phyloP scores from a whole-genome alignment of 2,888 invertebrate species.

The Eurois occulta region DNA sequence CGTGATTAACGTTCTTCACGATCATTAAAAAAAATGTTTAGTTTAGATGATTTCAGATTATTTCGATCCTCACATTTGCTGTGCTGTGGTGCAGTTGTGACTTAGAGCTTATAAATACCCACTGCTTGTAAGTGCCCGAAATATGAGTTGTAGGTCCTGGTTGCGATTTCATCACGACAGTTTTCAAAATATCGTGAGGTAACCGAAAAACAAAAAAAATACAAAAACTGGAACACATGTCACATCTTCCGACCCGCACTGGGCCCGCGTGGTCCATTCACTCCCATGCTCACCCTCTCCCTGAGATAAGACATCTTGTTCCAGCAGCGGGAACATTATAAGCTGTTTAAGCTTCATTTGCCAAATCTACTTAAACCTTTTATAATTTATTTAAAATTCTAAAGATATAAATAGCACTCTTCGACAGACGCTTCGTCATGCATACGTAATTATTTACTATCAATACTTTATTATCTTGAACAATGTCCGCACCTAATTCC shows the following conservation, averaged over 20 bases:
- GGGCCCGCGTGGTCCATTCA: neutral
- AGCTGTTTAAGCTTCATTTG: neutral
- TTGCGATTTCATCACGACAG: neutral
- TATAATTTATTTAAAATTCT: neutral
- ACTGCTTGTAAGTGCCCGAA: too few relatives aligned
- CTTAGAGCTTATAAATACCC: too few relatives aligned
- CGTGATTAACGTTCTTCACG: neutral
- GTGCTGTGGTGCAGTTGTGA: neutral
- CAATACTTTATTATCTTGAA: constrained; percentile 31
- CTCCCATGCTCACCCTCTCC: neutral
- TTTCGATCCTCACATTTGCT: neutral
- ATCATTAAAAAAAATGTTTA: neutral
- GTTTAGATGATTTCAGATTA: neutral
- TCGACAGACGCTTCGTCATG: constrained; percentile 13
- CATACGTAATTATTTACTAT: constrained; percentile 6
- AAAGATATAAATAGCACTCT: neutral
- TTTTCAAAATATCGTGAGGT: too few relatives aligned
- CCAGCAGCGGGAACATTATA: neutral
- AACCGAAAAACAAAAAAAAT: too few relatives aligned
- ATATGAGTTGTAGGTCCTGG: neutral
- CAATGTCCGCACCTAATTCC: constrained; percentile 32
- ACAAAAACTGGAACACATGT: neutral
- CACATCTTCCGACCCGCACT: neutral
- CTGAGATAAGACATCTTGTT: neutral
- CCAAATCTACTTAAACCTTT: constrained; percentile 1